Conservation (phyloP, 1,140 invertebrate genomes). For the Scylla paramamosain region DNA sequence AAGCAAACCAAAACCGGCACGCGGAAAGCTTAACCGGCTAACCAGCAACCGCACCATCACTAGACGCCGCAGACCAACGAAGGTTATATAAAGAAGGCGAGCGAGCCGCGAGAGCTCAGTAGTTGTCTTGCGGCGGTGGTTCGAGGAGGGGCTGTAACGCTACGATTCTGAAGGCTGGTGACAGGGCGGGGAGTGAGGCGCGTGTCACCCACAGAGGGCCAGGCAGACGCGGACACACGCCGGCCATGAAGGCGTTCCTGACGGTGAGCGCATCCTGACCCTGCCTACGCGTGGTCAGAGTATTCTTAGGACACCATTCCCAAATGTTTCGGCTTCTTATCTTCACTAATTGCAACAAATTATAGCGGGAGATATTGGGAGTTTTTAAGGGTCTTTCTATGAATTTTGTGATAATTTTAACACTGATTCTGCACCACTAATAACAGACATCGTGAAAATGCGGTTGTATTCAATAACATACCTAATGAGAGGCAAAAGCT, state of each 20-base stretch:
- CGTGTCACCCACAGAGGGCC: neutral
- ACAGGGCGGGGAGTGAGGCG: neutral
- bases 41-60: neutral
- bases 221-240: neutral
- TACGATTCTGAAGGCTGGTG: neutral
- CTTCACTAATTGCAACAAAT: too few species aligned
- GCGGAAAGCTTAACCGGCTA: neutral
- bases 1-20: neutral
- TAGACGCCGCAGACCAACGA: neutral
- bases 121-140: conserved; percentile 64
- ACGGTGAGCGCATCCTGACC: conserved; percentile 52
- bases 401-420: too few species aligned
- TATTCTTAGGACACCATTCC: too few species aligned
- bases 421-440: too few species aligned
- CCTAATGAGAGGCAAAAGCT: too few species aligned
- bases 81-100: conserved; percentile 61
- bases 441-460: too few species aligned
- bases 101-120: conserved; percentile 32
- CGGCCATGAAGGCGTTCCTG: conserved; percentile 60
- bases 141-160: conserved; percentile 51
- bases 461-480: too few species aligned
- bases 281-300: too few species aligned
- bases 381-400: too few species aligned
- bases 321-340: too few species aligned
- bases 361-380: too few species aligned